These are phyloP conservation scores for Gobionotothen gibberifrons DNA, from an alignment of 2,797 vertebrate genomes.

Conservation along the genomic window DNA sequence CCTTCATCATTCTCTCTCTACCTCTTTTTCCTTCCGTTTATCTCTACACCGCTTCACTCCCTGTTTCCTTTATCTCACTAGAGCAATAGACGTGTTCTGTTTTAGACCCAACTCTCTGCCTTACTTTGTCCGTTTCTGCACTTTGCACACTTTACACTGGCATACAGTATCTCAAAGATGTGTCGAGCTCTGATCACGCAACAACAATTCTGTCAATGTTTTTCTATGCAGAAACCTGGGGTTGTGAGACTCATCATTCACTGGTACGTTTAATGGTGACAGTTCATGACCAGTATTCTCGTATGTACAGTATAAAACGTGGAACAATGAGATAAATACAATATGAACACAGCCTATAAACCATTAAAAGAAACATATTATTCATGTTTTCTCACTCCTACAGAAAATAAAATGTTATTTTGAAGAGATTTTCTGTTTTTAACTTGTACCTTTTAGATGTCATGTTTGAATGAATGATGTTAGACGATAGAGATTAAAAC, in stretches of 20 bases:
- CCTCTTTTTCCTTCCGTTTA: conserved; percentile 51
- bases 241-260: conserved; percentile 37
- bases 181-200: conserved; percentile 48
- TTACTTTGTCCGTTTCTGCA: conserved; percentile 77
- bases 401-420: conserved; percentile 51
- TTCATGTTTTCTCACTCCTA: conserved; percentile 55
- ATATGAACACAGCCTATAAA: conserved; percentile 39
- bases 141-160: conserved; percentile 71
- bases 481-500: conserved; percentile 48
- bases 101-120: conserved; percentile 70
- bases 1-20: conserved; percentile 50
- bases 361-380: conserved; percentile 53
- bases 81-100: conserved; percentile 74
- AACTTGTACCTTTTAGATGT: conserved; percentile 57
- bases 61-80: conserved; percentile 38
- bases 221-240: conserved; percentile 82
- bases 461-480: conserved; percentile 59
- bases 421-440: conserved; percentile 59
- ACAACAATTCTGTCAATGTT: conserved; percentile 61
- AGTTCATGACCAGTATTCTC: conserved; percentile 31
- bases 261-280: conserved; percentile 12
- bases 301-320: conserved; percentile 15
- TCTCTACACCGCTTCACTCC: conserved; percentile 21
- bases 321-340: conserved; percentile 16
- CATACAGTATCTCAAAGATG: conserved; percentile 42